Conservation (phyloP, 1,140 invertebrate genomes). For the Pararge aegeria region DNA sequence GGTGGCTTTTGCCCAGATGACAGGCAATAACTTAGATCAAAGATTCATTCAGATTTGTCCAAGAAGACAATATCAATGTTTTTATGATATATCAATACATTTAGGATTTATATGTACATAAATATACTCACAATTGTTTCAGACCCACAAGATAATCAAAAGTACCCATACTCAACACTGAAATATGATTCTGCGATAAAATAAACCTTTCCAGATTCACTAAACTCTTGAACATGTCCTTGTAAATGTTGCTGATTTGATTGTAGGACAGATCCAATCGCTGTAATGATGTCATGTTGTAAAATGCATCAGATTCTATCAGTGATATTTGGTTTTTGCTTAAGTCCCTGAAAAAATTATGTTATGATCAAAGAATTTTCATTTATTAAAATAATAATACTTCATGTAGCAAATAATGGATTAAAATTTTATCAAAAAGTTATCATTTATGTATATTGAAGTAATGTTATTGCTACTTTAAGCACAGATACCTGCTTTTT, state of each 20-base stretch:
- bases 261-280: slow-evolving; percentile 85
- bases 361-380: too few species aligned
- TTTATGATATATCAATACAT: not conserved
- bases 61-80: too few species aligned
- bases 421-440: too few species aligned
- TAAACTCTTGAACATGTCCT: slow-evolving; percentile 83
- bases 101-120: slow-evolving; percentile 9
- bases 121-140: slow-evolving; percentile 83
- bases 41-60: too few species aligned
- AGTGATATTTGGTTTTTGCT: slow-evolving; percentile 88
- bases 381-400: too few species aligned
- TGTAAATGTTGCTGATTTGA: slow-evolving; percentile 82
- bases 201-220: slow-evolving; percentile 83
- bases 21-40: too few species aligned
- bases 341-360: slow-evolving; percentile 82
- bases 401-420: too few species aligned
- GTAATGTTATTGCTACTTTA: too few species aligned
- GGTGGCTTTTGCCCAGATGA: too few species aligned
- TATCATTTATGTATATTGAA: too few species aligned
- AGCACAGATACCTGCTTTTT: too few species aligned
- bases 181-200: slow-evolving; percentile 85
- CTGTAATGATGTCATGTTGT: slow-evolving; percentile 84
- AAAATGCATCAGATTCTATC: slow-evolving; percentile 88
- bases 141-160: slow-evolving; percentile 84
- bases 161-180: slow-evolving; percentile 82